A percentile compares a stretch with the other conserved stretches of the same genome.
Evolutionary conservation across 2,888 invertebrate species (phyloP).

Genomic region (Oeneis ivallda): DNA sequence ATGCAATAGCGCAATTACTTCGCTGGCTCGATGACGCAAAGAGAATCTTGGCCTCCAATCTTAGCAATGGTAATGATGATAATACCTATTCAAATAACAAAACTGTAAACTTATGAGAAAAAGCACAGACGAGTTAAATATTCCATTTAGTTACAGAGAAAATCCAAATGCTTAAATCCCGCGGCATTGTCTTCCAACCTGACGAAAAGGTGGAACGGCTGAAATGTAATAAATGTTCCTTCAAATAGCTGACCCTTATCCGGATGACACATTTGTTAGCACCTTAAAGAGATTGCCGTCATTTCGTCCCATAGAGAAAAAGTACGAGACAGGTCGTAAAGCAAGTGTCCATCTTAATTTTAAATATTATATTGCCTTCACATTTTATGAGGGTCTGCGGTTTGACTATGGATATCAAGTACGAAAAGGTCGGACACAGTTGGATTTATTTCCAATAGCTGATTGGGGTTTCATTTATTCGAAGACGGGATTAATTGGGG

Average conservation of each 20-base stretch:
- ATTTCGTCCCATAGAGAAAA: constrained; percentile 24
- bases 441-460: no score
- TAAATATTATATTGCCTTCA: background rate
- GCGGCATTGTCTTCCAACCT: constrained; percentile 29
- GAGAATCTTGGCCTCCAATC: no score
- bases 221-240: constrained; percentile 32
- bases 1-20: no score
- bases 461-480: no score
- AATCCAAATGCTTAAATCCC: constrained; percentile 18
- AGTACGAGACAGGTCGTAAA: constrained; percentile 6
- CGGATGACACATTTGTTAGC: constrained; percentile 36
- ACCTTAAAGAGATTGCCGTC: constrained; percentile 34
- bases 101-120: background rate
- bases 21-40: no score
- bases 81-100: background rate
- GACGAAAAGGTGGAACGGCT: constrained; percentile 19
- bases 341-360: constrained; percentile 13
- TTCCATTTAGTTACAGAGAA: constrained; percentile 10
- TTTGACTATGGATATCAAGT: background rate
- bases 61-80: no score
- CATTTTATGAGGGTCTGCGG: background rate
- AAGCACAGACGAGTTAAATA: background rate
- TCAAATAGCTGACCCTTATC: constrained; percentile 35
- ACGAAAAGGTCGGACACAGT: background rate
- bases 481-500: no score